A percentile compares a stretch with the other conserved stretches of the same genome.
phyloP scores from a whole-genome alignment of 2,113 vertebrate species.

The Formicarius rufipectus region DNA sequence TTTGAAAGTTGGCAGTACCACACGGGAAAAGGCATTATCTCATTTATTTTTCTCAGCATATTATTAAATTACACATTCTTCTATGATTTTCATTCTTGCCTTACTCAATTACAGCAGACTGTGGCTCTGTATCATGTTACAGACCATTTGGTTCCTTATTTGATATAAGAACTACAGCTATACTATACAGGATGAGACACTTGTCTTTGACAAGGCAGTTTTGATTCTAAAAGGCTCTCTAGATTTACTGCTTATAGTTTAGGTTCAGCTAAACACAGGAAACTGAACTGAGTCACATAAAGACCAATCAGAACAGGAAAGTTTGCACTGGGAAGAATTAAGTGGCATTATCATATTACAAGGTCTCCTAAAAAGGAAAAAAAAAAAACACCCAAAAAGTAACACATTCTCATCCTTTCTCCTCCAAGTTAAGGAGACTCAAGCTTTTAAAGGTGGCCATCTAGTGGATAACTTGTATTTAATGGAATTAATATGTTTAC shows the following conservation, averaged over 20 bases:
- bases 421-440: neutral
- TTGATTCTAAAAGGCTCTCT: neutral
- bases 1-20: neutral
- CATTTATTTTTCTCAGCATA: neutral
- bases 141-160: neutral
- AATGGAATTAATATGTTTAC: neutral
- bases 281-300: neutral
- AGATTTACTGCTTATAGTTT: neutral
- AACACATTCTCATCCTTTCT: neutral
- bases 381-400: neutral
- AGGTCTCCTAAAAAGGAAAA: neutral
- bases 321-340: neutral
- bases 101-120: neutral
- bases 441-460: conserved; percentile 42
- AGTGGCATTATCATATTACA: neutral
- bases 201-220: neutral
- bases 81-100: neutral
- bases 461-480: conserved; percentile 39
- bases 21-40: neutral
- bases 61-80: neutral
- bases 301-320: neutral
- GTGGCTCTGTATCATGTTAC: neutral
- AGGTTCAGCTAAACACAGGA: neutral
- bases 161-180: neutral
- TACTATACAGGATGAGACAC: neutral